Conservation (phyloP, 2,113 vertebrate genomes). For the Okapia johnstoni region DNA sequence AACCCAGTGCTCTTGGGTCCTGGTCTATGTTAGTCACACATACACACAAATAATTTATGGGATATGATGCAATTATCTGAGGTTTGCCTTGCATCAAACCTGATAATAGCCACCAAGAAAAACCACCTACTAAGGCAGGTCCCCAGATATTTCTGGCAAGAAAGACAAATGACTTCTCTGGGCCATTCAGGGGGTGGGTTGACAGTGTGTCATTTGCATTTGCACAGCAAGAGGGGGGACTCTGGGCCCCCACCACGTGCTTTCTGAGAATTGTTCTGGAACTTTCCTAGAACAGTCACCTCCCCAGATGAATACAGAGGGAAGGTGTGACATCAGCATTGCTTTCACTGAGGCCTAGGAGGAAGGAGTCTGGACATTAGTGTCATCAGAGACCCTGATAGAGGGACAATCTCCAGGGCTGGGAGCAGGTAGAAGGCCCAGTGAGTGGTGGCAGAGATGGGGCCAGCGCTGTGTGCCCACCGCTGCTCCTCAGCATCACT, state of each 20-base stretch:
- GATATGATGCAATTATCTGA: neutral
- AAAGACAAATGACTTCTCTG: neutral
- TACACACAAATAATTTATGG: neutral
- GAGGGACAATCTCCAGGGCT: fast-evolving
- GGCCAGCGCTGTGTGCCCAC: fast-evolving
- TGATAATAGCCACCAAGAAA: neutral
- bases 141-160: neutral
- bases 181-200: no score
- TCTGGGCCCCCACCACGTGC: neutral
- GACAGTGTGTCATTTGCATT: neutral
- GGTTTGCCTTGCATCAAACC: neutral
- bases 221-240: neutral
- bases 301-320: neutral
- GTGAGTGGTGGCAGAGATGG: no score
- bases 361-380: no score
- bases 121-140: neutral
- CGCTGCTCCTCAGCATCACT: fast-evolving
- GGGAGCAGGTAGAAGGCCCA: neutral
- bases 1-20: neutral
- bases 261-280: neutral
- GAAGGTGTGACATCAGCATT: neutral
- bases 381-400: neutral
- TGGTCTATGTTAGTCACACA: neutral
- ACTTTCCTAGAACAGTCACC: neutral
- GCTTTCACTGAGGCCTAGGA: neutral